Evolutionary conservation across 2,888 invertebrate genomes (phyloP).

Genomic region (Dryocosmus kuriphilus): DNA sequence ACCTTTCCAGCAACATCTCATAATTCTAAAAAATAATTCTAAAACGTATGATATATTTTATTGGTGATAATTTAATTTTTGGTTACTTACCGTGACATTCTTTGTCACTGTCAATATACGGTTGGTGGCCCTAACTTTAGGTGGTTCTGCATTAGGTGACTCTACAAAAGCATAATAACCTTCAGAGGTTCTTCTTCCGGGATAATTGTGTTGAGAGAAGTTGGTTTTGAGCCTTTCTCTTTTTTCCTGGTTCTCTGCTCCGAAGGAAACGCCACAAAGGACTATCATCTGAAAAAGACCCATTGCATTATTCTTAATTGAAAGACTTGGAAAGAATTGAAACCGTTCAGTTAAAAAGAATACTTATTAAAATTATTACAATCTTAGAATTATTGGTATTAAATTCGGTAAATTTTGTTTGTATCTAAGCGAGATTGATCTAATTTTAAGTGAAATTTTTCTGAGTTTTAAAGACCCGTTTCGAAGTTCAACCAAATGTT

Average conservation of each 20-base stretch:
- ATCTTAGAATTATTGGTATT: no score
- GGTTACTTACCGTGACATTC: constrained; percentile 84
- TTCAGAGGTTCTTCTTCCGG: constrained; percentile 80
- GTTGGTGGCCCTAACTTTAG: constrained; percentile 92
- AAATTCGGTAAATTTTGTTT: no score
- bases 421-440: no score
- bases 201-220: constrained; percentile 51
- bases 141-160: constrained; percentile 92
- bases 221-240: constrained; percentile 53
- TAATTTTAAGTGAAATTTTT: no score
- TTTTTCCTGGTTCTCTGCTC: constrained; percentile 62
- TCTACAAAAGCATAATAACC: constrained; percentile 94
- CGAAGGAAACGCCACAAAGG: constrained; percentile 63
- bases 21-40: no score
- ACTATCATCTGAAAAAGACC: constrained; percentile 66
- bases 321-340: neutral
- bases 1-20: no score
- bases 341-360: neutral
- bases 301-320: neutral
- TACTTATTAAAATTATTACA: no score
- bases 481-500: no score
- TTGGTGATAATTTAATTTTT: neutral
- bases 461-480: no score
- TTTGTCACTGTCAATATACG: constrained; percentile 86
- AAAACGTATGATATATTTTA: no score